phyloP scores from a whole-genome alignment of 2,797 vertebrate genomes.

The Heterohyrax brucei region DNA sequence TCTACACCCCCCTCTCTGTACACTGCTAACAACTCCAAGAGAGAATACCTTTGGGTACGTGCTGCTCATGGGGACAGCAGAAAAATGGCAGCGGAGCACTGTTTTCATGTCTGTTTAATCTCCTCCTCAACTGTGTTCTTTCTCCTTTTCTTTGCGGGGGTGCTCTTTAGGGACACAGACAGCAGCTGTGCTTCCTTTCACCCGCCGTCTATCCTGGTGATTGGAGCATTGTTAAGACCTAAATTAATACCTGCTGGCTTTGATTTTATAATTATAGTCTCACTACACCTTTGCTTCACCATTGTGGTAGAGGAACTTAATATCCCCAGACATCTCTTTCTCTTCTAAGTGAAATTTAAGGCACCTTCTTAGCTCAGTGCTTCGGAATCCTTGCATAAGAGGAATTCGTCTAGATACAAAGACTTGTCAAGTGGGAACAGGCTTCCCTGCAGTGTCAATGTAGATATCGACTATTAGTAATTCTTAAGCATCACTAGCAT shows the following conservation, averaged over 20 bases:
- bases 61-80: rapidly evolving
- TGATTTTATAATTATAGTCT: conserved; percentile 54
- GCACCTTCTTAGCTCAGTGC: neutral
- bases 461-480: neutral
- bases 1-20: neutral
- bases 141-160: neutral
- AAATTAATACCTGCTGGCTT: conserved; percentile 60
- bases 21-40: neutral
- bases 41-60: neutral
- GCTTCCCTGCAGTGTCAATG: neutral
- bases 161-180: neutral
- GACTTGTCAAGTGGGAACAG: neutral
- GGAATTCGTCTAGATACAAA: neutral
- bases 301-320: conserved; percentile 9
- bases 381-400: conserved; percentile 42
- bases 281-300: neutral
- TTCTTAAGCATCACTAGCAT: neutral
- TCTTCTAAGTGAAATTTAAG: conserved; percentile 3
- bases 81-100: neutral
- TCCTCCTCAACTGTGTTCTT: neutral
- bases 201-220: neutral
- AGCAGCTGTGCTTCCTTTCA: neutral
- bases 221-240: conserved; percentile 17
- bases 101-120: neutral
- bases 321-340: neutral